These are phyloP conservation scores for Lophotriccus pileatus DNA, from an alignment of 2,797 vertebrate species.

Conservation along the genomic window DNA sequence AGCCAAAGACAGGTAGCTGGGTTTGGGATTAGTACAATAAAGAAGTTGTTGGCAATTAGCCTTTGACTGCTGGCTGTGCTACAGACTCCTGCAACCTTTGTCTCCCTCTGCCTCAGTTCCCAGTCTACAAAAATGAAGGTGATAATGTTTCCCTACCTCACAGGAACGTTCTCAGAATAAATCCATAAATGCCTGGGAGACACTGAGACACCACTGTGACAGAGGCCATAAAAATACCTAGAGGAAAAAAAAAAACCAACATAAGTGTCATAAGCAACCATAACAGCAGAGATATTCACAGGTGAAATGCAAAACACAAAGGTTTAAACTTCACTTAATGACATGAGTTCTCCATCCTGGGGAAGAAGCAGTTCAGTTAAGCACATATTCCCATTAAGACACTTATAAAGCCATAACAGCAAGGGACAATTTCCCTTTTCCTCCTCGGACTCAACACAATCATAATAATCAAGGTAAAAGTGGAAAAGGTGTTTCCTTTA, in stretches of 20 bases:
- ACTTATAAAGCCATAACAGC: neutral
- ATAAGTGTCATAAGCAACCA: neutral
- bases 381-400: neutral
- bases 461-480: neutral
- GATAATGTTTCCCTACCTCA: conserved; percentile 46
- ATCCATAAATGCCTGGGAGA: conserved; percentile 64
- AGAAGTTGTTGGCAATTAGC: neutral
- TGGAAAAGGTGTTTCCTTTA: neutral
- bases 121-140: neutral
- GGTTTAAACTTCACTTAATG: neutral
- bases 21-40: neutral
- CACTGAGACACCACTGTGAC: conserved; percentile 55
- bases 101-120: neutral
- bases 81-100: conserved; percentile 1
- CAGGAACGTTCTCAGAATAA: conserved; percentile 62
- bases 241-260: neutral
- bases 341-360: neutral
- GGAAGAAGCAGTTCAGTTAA: neutral
- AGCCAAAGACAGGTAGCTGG: neutral
- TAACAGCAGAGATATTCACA: neutral
- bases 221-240: conserved; percentile 66
- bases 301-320: neutral
- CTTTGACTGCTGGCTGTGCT: neutral
- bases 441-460: rapidly evolving
- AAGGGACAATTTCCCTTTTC: neutral